Base-by-base conservation (phyloP, 2,797 vertebrate species). In the Sebastes itinus region DNA sequence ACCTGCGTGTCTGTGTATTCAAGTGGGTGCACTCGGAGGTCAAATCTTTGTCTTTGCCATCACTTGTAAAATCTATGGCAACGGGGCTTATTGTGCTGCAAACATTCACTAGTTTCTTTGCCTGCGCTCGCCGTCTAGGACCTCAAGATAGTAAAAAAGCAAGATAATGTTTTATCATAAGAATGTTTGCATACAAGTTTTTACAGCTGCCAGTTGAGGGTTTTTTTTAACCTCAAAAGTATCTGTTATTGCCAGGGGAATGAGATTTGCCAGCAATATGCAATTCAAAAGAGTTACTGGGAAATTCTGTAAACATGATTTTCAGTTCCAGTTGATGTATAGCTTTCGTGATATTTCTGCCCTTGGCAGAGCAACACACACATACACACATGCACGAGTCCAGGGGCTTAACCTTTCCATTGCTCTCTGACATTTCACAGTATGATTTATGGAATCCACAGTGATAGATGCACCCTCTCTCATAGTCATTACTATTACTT, bases 391-490 rank as follows among this genome's bases (percentile, higher is more conserved):
- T 35, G 13, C 27, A 55, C 14, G 25, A 9, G 28, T 66, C 28
- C 3, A 14, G 16, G 22, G 55, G 28, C 27, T 68, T 82, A 70
- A 88, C 84, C 85, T 89, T 82, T 81, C 33, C 33, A 52, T n/a
- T 30, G 75, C 76, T 78, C 54, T 66, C 42, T 81, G 81, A 86
- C 80, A 82, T 89, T 80, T 88, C 73, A 42, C n/a, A 63, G 30
- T 30, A 25, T 77, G 82, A 94, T 89, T 91, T 74, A 92, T 90
- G 82, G 84, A 88, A 85, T 59, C 56, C 66, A 25, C 32, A 1
- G 7, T 67, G 82, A 90, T 79, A 46, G 75, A 91, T 80, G 71
- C 67, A 12, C 55, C 79, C 64, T 69, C 67, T 63, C 33, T 69
- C 60, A 23, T 13, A 22, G 74, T 80, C 66, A 74, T 87, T 83